phyloP scores from a whole-genome alignment of 2,797 vertebrate species.

The Trematomus bernacchii region DNA sequence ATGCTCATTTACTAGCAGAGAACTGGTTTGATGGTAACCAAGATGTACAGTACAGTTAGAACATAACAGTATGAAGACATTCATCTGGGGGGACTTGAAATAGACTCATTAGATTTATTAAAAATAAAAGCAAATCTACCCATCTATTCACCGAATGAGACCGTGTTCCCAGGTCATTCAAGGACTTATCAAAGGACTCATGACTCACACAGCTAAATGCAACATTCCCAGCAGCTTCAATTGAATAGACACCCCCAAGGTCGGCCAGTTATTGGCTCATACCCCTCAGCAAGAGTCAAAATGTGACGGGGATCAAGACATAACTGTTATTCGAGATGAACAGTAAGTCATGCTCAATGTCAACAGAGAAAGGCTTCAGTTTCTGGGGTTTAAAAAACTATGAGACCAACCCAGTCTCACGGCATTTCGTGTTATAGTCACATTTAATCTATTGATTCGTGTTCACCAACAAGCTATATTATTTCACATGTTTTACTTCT shows the following conservation, averaged over 20 bases:
- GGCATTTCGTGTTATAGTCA: no score
- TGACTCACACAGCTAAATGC: conserved; percentile 59
- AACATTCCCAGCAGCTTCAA: conserved; percentile 51
- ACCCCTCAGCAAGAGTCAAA: conserved; percentile 57
- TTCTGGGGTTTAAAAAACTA: conserved; percentile 25
- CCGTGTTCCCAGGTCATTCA: conserved; percentile 59
- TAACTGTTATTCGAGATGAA: conserved; percentile 44
- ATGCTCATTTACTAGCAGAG: conserved; percentile 31
- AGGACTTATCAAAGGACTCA: conserved; percentile 60
- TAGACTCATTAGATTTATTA: conserved; percentile 52
- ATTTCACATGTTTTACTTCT: no score
- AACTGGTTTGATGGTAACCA: conserved; percentile 61
- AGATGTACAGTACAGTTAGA: conserved; percentile 43
- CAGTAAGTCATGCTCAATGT: conserved; percentile 51
- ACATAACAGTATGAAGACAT: conserved; percentile 52
- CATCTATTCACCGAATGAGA: conserved; percentile 47
- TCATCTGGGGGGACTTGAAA: conserved; percentile 45
- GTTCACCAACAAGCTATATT: no score
- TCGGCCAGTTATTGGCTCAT: conserved; percentile 46
- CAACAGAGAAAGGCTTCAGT: conserved; percentile 13
- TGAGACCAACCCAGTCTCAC: conserved; percentile 4
- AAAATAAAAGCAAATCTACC: conserved; percentile 56
- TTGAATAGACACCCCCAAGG: conserved; percentile 53
- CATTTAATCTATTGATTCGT: no score
- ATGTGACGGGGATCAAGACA: conserved; percentile 46